These are phyloP conservation scores for Drosophila kurseongensis DNA, from an alignment of 1,140 invertebrate genomes.

Conservation along the genomic window DNA sequence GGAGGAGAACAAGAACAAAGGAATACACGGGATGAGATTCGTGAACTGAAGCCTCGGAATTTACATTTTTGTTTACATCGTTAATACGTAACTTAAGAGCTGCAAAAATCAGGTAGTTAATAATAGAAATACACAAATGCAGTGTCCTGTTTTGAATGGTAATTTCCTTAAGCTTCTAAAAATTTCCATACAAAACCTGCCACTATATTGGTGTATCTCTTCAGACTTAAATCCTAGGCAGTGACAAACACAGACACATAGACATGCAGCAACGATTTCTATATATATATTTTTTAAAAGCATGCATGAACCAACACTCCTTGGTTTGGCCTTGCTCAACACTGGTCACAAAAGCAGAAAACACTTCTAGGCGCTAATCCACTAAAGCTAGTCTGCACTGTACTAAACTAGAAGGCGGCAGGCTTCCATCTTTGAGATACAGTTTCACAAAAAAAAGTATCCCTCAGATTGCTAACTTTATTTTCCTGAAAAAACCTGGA, in stretches of 20 bases:
- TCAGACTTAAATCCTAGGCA: slow-evolving; percentile 45
- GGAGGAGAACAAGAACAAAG: slow-evolving; percentile 70
- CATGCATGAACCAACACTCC: slow-evolving; percentile 62
- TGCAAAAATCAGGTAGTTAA: slow-evolving; percentile 55
- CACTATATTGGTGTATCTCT: slow-evolving; percentile 69
- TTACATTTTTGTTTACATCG: slow-evolving; percentile 18
- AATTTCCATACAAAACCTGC: slow-evolving; percentile 67
- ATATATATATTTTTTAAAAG: slow-evolving; percentile 39
- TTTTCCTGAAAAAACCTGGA: slow-evolving; percentile 76
- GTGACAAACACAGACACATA: slow-evolving; percentile 58
- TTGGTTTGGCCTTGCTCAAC: slow-evolving; percentile 52
- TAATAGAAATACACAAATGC: slow-evolving; percentile 73
- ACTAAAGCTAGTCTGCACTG: slow-evolving; percentile 59
- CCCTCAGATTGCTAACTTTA: slow-evolving; percentile 52
- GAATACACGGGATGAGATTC: slow-evolving; percentile 66
- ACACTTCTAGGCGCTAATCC: slow-evolving; percentile 38
- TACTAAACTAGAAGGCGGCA: slow-evolving; percentile 52
- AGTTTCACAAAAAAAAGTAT: slow-evolving; percentile 67
- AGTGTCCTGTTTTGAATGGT: slow-evolving; percentile 59
- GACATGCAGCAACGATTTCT: slow-evolving; percentile 58
- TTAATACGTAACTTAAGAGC: slow-evolving; percentile 70
- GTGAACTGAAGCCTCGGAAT: slow-evolving; percentile 38
- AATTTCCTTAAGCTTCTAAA: slow-evolving; percentile 42
- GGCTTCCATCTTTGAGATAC: slow-evolving; percentile 72
- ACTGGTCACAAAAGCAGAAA: slow-evolving; percentile 69